Evolutionary conservation across 1,140 invertebrate genomes (phyloP).

Genomic region (Gryllus bimaculatus): DNA sequence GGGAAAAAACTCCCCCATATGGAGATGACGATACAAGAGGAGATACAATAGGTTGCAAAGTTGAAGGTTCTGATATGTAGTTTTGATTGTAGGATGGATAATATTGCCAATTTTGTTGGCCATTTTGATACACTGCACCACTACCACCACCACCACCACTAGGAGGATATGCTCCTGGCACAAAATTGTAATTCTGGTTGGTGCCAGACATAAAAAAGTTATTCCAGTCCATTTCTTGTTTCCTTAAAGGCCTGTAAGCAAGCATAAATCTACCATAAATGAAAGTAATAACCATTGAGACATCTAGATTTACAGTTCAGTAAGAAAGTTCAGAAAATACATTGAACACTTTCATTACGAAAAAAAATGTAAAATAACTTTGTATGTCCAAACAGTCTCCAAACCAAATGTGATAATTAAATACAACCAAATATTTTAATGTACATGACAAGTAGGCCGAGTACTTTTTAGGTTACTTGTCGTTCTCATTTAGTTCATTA

Average conservation of each 20-base stretch:
- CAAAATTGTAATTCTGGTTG: slow-evolving; percentile 8
- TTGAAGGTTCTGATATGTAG: background rate
- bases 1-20: background rate
- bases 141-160: background rate
- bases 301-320: too few species aligned
- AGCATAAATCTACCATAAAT: background rate
- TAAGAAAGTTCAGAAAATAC: too few species aligned
- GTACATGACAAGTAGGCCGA: background rate
- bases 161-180: background rate
- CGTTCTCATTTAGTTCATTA: too few species aligned
- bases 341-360: too few species aligned
- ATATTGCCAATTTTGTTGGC: background rate
- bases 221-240: background rate
- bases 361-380: too few species aligned
- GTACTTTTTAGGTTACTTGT: too few species aligned
- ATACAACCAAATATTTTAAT: slow-evolving; percentile 13
- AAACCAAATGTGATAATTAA: too few species aligned
- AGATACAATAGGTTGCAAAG: background rate
- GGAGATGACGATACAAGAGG: background rate
- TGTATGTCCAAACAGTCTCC: too few species aligned
- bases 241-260: background rate
- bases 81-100: background rate
- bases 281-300: too few species aligned
- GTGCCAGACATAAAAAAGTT: background rate
- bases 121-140: background rate